Percentiles rank a stretch among this genome's conserved stretches.
Evolutionary conservation across 2,888 invertebrate genomes (phyloP).

Genomic region (Mycogona germanica): DNA sequence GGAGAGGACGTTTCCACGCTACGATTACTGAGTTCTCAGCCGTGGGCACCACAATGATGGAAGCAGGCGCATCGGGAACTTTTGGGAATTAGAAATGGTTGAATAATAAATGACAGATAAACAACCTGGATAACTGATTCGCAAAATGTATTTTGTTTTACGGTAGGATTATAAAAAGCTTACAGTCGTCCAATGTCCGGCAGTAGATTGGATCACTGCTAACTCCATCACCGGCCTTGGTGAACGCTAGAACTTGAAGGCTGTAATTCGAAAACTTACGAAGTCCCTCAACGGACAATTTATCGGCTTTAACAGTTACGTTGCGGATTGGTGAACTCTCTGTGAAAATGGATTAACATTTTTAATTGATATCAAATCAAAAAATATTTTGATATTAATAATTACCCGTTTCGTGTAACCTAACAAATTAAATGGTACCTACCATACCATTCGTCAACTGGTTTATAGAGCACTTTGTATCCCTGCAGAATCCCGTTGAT

Average conservation of each 20-base stretch:
- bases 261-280: slow-evolving; percentile 38
- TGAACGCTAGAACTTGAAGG: slow-evolving; percentile 36
- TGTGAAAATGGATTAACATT: background rate
- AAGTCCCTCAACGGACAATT: slow-evolving; percentile 23
- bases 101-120: background rate
- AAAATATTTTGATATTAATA: background rate
- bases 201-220: slow-evolving; percentile 34
- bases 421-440: background rate
- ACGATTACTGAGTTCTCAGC: slow-evolving; percentile 8
- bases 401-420: background rate
- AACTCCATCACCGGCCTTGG: slow-evolving; percentile 37
- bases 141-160: too few species aligned
- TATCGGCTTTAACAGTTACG: background rate
- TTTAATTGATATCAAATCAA: background rate
- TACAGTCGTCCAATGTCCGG: slow-evolving; percentile 36
- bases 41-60: slow-evolving; percentile 2
- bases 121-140: background rate
- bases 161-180: too few species aligned
- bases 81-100: background rate
- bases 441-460: slow-evolving; percentile 25
- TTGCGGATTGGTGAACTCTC: background rate
- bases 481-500: slow-evolving; percentile 44
- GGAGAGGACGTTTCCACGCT: slow-evolving; percentile 14
- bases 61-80: slow-evolving; percentile 16
- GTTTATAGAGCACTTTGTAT: slow-evolving; percentile 57